Percentiles rank a stretch among this genome's conserved stretches.
Evolutionary conservation across 2,113 vertebrate species (phyloP).

Genomic region (Orthonyx spaldingii): DNA sequence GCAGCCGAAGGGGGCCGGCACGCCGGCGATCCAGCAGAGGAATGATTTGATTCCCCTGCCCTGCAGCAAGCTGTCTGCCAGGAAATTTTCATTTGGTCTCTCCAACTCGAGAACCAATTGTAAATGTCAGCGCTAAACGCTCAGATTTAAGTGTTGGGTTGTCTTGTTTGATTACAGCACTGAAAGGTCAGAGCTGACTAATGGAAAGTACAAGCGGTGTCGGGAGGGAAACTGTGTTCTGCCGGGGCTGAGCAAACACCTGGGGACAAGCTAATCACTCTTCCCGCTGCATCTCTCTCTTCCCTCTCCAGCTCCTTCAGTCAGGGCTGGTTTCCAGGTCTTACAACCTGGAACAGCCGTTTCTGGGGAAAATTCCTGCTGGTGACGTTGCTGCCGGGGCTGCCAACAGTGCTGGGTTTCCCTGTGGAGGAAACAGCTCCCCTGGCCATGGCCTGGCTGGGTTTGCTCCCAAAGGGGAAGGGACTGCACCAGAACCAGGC

Average conservation of each 20-base stretch:
- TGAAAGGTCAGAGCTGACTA: conserved; percentile 65
- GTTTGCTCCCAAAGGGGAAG: neutral
- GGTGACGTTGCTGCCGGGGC: rapidly evolving
- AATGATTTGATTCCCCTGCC: conserved; percentile 46
- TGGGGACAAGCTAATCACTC: conserved; percentile 52
- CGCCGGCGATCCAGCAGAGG: neutral
- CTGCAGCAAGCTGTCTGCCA: conserved; percentile 26
- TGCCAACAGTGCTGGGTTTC: rapidly evolving
- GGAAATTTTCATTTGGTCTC: conserved; percentile 63
- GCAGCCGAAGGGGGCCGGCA: neutral
- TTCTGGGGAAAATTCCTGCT: neutral
- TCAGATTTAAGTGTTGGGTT: conserved; percentile 57
- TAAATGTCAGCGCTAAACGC: conserved; percentile 64
- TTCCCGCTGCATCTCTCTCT: conserved; percentile 26
- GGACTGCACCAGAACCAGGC: neutral
- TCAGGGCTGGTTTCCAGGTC: neutral
- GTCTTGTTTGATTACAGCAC: conserved; percentile 65
- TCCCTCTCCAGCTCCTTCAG: neutral
- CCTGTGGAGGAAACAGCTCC: neutral
- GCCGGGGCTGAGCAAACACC: conserved; percentile 39
- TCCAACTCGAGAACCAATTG: conserved; percentile 46
- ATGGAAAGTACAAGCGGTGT: conserved; percentile 57
- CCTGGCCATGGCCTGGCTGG: rapidly evolving
- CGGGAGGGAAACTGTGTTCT: conserved; percentile 40
- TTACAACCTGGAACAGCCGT: neutral